Percentiles rank a stretch among this genome's conserved stretches.
phyloP scores from a whole-genome alignment of 1,140 invertebrate species.

The Drosophila tropicalis region DNA sequence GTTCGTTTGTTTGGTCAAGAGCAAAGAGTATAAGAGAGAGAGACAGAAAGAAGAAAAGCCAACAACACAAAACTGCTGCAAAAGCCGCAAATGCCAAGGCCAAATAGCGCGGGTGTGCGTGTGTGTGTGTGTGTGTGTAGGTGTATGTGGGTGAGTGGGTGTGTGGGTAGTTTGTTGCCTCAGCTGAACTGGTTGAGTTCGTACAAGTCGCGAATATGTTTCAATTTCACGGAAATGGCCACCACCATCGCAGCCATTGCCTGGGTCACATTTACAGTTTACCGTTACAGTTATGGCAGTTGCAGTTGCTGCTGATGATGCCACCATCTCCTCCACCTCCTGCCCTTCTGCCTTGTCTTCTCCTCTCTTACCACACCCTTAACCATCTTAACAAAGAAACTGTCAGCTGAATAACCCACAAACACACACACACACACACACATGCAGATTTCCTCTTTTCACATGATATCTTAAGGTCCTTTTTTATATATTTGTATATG shows the following conservation, averaged over 20 bases:
- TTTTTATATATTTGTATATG: neutral
- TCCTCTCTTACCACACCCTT: neutral
- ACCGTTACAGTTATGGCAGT: constrained; percentile 32
- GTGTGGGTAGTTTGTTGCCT: constrained; percentile 3
- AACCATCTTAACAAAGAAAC: constrained; percentile 34
- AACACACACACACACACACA: constrained; percentile 23
- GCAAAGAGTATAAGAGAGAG: neutral
- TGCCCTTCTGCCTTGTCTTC: neutral
- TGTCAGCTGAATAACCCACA: constrained; percentile 37
- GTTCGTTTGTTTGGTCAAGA: constrained; percentile 8
- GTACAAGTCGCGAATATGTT: constrained; percentile 51
- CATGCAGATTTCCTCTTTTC: constrained; percentile 27
- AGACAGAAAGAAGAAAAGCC: constrained; percentile 23
- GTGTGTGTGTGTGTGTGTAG: constrained; percentile 24
- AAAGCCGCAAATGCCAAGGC: constrained; percentile 75
- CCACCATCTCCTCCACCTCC: neutral
- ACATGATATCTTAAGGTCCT: neutral
- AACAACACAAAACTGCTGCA: constrained; percentile 19
- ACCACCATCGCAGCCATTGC: constrained; percentile 20
- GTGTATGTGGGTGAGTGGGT: constrained; percentile 1
- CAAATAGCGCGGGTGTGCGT: constrained; percentile 42
- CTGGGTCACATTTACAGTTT: constrained; percentile 37
- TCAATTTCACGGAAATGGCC: constrained; percentile 47
- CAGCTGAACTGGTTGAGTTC: neutral
- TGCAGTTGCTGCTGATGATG: constrained; percentile 18